Percentiles rank a stretch among this genome's conserved stretches.
These are phyloP conservation scores for Leptinotarsa rubiginosa DNA, from an alignment of 2,888 invertebrate species.

Conservation along the genomic window DNA sequence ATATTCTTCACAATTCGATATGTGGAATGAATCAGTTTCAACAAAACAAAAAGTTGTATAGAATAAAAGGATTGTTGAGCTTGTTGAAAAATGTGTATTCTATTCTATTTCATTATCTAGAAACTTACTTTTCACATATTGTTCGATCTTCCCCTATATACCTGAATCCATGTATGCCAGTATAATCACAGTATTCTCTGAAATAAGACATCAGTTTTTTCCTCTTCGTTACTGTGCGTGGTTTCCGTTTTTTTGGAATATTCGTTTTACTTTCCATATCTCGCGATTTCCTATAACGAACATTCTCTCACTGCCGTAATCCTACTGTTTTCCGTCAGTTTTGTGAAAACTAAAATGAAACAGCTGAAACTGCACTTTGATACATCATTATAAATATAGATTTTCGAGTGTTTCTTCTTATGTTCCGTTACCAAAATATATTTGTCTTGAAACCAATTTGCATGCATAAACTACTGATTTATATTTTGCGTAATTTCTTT, in stretches of 20 bases:
- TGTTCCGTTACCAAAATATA: background rate
- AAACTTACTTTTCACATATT: slow-evolving; percentile 54
- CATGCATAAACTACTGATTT: background rate
- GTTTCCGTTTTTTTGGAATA: background rate
- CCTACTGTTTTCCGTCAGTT: background rate
- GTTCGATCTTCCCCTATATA: slow-evolving; percentile 59
- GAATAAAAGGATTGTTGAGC: no score
- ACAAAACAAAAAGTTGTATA: no score
- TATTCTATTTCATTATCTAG: background rate
- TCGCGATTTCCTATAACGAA: background rate
- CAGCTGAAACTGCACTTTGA: background rate
- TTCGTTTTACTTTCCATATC: slow-evolving; percentile 6
- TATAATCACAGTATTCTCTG: slow-evolving; percentile 58
- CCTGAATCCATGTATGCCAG: slow-evolving; percentile 61
- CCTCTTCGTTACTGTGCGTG: background rate
- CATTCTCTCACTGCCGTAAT: background rate
- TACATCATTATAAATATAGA: slow-evolving; percentile 1
- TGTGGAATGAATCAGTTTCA: no score
- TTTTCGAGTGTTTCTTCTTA: background rate
- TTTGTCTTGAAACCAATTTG: background rate
- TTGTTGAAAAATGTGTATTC: no score
- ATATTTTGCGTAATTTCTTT: background rate
- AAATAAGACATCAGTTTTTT: slow-evolving; percentile 41
- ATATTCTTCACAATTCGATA: no score
- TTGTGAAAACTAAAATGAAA: background rate